Conservation (phyloP, 2,797 vertebrate species). For the Syngnathus acus region DNA sequence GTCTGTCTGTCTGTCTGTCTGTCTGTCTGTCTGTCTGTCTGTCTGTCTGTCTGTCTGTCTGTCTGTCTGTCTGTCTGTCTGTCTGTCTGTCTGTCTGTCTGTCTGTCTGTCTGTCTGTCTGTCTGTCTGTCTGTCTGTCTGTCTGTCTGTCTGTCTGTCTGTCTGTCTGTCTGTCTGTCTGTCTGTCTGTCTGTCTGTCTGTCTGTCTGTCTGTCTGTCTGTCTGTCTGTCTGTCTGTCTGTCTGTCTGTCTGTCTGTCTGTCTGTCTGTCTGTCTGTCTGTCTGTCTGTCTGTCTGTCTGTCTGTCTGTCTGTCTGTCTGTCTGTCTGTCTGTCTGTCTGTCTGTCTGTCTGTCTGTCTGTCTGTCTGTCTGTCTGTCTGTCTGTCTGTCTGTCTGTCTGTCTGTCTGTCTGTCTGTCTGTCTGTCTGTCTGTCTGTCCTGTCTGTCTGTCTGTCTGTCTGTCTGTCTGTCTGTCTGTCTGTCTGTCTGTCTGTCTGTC, state of each 20-base stretch:
- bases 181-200: conserved; percentile 21
- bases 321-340: not conserved
- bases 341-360: conserved; percentile 21
- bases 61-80: conserved; percentile 21
- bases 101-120: conserved; percentile 21
- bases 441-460: too few species aligned
- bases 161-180: not conserved
- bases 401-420: not conserved
- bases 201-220: not conserved
- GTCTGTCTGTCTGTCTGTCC: conserved; percentile 36
- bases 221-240: conserved; percentile 21
- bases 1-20: not conserved
- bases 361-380: not conserved
- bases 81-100: not conserved
- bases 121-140: not conserved
- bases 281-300: not conserved
- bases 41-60: not conserved
- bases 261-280: conserved; percentile 21
- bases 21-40: conserved; percentile 21
- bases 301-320: conserved; percentile 21
- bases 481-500: too few species aligned
- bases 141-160: conserved; percentile 21
- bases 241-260: not conserved
- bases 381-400: conserved; percentile 21
- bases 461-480: conserved; percentile 23